phyloP scores from a whole-genome alignment of 2,797 vertebrate species.

The Fistularia commersonii region DNA sequence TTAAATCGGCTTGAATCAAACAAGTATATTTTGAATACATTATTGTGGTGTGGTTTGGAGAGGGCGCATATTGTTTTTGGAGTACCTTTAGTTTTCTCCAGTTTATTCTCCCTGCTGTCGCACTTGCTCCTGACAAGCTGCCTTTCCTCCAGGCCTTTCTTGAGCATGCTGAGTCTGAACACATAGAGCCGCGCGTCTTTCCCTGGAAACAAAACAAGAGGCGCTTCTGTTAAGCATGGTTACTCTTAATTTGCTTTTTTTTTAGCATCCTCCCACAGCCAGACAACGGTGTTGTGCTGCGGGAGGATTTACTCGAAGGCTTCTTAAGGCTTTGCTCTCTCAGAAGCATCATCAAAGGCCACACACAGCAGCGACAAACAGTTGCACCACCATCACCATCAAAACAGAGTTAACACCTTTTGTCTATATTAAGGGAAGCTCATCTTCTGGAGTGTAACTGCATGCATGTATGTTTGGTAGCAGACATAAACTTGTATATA shows the following conservation, averaged over 20 bases:
- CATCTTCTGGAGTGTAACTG: constrained; percentile 42
- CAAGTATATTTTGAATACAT: no score
- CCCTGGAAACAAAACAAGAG: constrained; percentile 70
- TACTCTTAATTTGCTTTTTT: constrained; percentile 31
- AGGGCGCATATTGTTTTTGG: neutral
- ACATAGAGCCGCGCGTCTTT: constrained; percentile 94
- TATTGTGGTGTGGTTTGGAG: no score
- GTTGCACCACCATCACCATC: constrained; percentile 26
- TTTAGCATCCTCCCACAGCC: constrained; percentile 41
- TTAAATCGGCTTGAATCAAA: no score
- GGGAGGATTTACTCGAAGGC: constrained; percentile 36
- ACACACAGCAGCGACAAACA: constrained; percentile 17
- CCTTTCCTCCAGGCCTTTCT: constrained; percentile 81
- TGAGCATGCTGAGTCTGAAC: constrained; percentile 85
- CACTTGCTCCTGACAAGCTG: constrained; percentile 82
- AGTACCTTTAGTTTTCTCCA: constrained; percentile 96
- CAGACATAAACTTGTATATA: constrained; percentile 18
- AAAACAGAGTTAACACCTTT: constrained; percentile 37
- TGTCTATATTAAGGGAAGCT: constrained; percentile 43
- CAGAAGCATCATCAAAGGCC: constrained; percentile 37
- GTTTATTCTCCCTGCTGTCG: constrained; percentile 93
- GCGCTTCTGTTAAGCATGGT: constrained; percentile 30
- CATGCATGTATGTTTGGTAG: constrained; percentile 28
- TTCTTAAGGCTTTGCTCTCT: constrained; percentile 27
- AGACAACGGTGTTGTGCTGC: constrained; percentile 19